A percentile compares a stretch with the other conserved stretches of the same genome.
These are phyloP conservation scores for Peromyscus californicus DNA, from an alignment of 2,113 vertebrate genomes.

Conservation along the genomic window DNA sequence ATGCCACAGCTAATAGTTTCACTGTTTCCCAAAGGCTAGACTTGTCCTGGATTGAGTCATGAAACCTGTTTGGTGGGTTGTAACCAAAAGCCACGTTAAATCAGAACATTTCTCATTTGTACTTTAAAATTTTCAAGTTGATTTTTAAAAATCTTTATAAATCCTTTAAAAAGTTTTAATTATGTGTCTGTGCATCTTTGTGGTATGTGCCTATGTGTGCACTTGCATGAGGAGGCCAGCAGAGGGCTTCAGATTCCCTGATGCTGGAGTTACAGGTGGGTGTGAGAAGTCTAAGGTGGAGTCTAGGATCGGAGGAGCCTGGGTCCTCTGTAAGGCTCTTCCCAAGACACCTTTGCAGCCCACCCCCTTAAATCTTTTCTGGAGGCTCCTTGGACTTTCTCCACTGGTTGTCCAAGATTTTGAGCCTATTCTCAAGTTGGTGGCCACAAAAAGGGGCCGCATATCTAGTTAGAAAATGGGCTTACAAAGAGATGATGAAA, in stretches of 20 bases:
- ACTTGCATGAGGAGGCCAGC: neutral
- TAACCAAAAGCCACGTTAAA: neutral
- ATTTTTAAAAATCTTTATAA: neutral
- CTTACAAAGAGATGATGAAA: conserved; percentile 2
- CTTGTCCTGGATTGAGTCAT: neutral
- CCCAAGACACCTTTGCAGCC: neutral
- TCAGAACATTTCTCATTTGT: conserved; percentile 11
- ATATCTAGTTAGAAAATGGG: neutral
- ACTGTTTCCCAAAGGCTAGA: neutral
- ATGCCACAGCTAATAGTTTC: neutral
- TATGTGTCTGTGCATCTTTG: neutral
- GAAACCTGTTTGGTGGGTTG: neutral
- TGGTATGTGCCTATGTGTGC: neutral
- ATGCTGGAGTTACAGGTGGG: neutral
- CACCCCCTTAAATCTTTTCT: neutral
- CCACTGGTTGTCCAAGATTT: neutral
- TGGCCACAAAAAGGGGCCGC: neutral
- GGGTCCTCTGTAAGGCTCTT: neutral
- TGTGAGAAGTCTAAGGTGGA: neutral
- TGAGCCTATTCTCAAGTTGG: neutral
- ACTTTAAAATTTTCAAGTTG: neutral
- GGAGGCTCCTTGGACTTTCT: neutral
- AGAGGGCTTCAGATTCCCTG: neutral
- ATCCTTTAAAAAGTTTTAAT: neutral
- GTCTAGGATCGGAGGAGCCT: neutral